Percentiles rank a stretch among this genome's conserved stretches.
These are phyloP conservation scores for Asteroscopus sphinx DNA, from an alignment of 2,888 invertebrate species.

Conservation along the genomic window DNA sequence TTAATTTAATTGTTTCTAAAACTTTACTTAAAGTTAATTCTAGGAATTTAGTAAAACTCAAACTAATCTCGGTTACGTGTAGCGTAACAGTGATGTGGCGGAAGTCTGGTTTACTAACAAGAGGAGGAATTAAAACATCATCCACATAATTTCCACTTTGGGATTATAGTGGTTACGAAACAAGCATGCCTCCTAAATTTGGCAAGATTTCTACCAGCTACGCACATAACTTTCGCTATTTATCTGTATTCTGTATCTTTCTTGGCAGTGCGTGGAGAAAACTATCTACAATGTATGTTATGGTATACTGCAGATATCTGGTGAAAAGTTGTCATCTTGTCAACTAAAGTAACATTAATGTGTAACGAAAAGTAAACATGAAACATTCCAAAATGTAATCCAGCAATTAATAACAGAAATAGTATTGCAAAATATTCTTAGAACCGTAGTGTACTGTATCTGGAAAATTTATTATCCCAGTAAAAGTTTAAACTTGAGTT, in stretches of 20 bases:
- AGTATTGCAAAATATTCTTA: neutral
- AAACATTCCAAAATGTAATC: neutral
- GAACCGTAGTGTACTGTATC: too few species aligned
- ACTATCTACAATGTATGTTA: constrained; percentile 1
- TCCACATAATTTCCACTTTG: constrained; percentile 4
- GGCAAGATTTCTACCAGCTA: constrained; percentile 15
- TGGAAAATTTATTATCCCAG: neutral
- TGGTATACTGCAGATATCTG: neutral
- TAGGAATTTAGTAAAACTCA: constrained; percentile 1
- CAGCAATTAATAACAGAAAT: neutral
- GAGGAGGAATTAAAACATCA: constrained; percentile 14
- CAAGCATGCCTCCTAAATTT: constrained; percentile 17
- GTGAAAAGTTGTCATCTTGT: constrained; percentile 4
- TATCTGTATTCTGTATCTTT: constrained; percentile 24
- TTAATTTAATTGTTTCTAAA: constrained; percentile 1
- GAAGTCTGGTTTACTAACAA: constrained; percentile 16
- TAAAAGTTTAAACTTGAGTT: neutral
- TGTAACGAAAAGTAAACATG: neutral
- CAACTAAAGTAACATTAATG: neutral
- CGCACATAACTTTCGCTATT: constrained; percentile 20
- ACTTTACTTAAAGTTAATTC: constrained; percentile 12
- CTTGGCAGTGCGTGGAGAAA: constrained; percentile 15
- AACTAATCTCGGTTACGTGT: constrained; percentile 25
- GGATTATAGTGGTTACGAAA: constrained; percentile 9
- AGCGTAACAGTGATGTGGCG: constrained; percentile 3